Percentiles rank a stretch among this genome's conserved stretches.
Evolutionary conservation across 2,113 vertebrate genomes (phyloP).

Genomic region (Rhabdornis inornatus): DNA sequence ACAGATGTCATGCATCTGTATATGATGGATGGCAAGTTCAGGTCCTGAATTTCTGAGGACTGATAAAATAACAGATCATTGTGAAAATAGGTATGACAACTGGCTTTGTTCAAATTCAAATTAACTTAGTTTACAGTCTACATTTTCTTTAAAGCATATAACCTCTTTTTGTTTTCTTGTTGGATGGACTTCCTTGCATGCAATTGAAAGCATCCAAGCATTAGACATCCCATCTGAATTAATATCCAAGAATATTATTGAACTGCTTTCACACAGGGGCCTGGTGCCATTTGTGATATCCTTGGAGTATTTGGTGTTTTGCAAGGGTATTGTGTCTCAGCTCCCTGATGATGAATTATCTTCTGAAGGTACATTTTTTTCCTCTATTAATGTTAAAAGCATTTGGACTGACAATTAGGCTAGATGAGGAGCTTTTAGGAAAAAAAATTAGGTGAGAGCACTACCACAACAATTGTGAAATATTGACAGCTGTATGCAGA

Average conservation of each 20-base stretch:
- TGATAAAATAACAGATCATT: not conserved
- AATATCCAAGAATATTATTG: not conserved
- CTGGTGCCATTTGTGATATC: not conserved
- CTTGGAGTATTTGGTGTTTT: not conserved
- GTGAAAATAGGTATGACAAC: not conserved
- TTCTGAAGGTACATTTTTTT: not conserved
- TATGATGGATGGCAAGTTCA: not conserved
- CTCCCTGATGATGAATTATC: not conserved
- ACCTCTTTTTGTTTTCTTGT: not conserved
- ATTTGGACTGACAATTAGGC: not conserved
- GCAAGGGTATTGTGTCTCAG: not conserved
- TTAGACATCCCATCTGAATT: not conserved
- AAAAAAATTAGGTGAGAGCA: not conserved
- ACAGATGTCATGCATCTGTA: not conserved
- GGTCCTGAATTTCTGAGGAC: not conserved
- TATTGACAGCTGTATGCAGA: not conserved
- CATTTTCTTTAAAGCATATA: not conserved
- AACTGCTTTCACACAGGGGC: not conserved
- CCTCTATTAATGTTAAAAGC: not conserved
- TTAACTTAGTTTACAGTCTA: not conserved
- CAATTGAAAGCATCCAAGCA: not conserved
- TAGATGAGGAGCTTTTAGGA: not conserved
- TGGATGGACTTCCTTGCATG: not conserved
- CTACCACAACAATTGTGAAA: not conserved
- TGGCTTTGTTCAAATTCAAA: not conserved